Evolutionary conservation across 2,797 vertebrate genomes (phyloP), one percentile per base, ranked within the genome.

Genomic region (Rallus crepitans): DNA sequence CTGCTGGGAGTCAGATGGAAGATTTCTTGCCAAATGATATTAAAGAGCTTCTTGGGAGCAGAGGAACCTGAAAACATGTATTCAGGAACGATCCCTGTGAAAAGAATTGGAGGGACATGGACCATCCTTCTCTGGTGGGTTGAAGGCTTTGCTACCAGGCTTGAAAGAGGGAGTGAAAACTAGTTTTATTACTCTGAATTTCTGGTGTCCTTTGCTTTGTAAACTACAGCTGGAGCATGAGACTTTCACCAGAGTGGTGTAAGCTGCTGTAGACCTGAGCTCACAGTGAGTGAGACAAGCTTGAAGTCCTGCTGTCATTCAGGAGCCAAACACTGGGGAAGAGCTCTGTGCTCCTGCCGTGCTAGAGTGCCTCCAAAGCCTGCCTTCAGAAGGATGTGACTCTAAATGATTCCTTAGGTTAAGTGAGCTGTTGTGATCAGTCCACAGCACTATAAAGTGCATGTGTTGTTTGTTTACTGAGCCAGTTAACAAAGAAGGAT

Each of bases 41-140:
- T 63, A 53, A 76, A 65, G 50, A 68, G 17, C 7, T 14, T 28
- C 35, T 89, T 3, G 1, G 65, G 57, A 75, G 18, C 42, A 59
- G 28, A 79, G 47, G 10, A 79, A 13, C 39, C 48, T 82, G 71
- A 42, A 60, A 59, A 86, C 63, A 27, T 21, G 8, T 61, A 5
- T 9, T 92, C 0, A 0, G n/a, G 48, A 31, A 65, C 16, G 37
- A 40, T 77, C 24, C 18, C 8, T 4, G 3, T 21, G 48, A 50
- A 61, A 68, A 89, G 27, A 28, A 27, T 21, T 45, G 50, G 55
- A 69, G 23, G 63, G 27, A 53, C 33, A 39, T 64, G 14, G 7
- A 18, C 37, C 15, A 5, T 82, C 23, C 5, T 82, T 30, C 77
- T 42, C 53, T 60, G n/a, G 17, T 60, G 45, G 53, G 5, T 56